Base-by-base conservation (phyloP, 2,797 vertebrate genomes). In the Heterohyrax brucei region DNA sequence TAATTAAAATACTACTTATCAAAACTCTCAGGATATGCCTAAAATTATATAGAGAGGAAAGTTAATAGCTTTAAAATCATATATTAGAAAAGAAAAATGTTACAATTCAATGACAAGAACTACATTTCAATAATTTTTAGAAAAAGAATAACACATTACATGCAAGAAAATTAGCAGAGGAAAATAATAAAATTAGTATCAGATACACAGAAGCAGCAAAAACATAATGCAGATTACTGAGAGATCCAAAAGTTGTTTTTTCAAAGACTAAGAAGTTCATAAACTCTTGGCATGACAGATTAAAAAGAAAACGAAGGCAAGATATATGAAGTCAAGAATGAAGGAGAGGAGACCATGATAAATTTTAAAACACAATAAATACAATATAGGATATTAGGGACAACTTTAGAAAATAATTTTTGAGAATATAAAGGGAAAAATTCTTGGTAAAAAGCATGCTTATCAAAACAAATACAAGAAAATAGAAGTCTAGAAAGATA, bases 1-100 rank as follows among this genome's bases (percentile, higher is more conserved):
- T 53, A 82, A 78, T 92, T 70, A 88, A 87, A 95, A 92, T 78
- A 73, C 26, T 72, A 46, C 14, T 90, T 85, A 61, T 59, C 50
- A 70, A 1, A 92, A 68, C n/a, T 76, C 76, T 70, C 22, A 62
- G 19, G 10, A 50, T 77, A 95, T 56, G n/a, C 12, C 26, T 53
- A 77, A 90, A 73, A 64, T 90, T 80, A 66, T 28, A 12, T 64
- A 5, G 24, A 56, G 5, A 83, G 26, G 26, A 14, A 92, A 82
- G 82, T 61, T 61, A 76, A 89, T 53, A 68, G n/a, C 77, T 9
- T 92, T 92, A 62, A 88, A 88, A 62, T 88, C n/a, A 92, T 22
- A 33, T 28, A 46, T 83, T 46, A 62, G 26, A 61, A 79, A 73
- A 87, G 39, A 24, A 81, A 87, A 83, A 82, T 61, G 30, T 18